Base-by-base conservation (phyloP, 2,113 vertebrate species). In the Pseudorhombus dupliciocellatus region DNA sequence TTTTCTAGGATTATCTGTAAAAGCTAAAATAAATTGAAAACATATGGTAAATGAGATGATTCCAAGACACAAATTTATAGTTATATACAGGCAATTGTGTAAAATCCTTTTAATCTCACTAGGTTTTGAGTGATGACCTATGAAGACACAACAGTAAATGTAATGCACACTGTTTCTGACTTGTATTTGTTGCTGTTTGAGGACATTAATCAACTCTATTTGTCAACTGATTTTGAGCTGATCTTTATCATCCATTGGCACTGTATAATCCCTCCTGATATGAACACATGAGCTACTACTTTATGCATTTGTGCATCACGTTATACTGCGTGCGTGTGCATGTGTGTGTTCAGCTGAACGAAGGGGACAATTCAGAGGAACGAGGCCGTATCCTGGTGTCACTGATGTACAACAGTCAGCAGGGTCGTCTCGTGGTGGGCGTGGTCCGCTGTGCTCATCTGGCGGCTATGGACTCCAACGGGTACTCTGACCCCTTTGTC, bases 401-500 rank as follows among this genome's bases (percentile, higher is more conserved):
- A 0, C 95, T 99, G 44, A 95, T 91, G 91, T 99, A 98, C 91
- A 97, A 85, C 93, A 97, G 94, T 0, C 96, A 96, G 91, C 94
- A 94, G 77, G 91, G 95, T 0, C 94, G 95, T 14, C 93, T 99
- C 50, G 84, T 98, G 0, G 96, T 99, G 4, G 96, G 97, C 46
- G 94, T 99, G 24, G 83, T 97, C 7, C 97, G 97, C 74, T 98
- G 97, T 0, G 97, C 96, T 81, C 97, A 99, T 73, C 85, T 98
- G 73, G 96, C 97, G 0, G 95, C 97, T 75, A 99, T 99, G 97
- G 97, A 99, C 0, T 95, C 97, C 81, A 99, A 99, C 0, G 97
- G 97, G 66, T 99, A 98, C 92, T 98, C 97, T 0, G 97, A 99
- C 64, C 97, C 97, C 0, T 99, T 98, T 0, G 96, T 99, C 56